Evolutionary conservation across 1,140 invertebrate species (phyloP), one percentile per base, ranked within the genome.

Genomic region (Microplitis demolitor): DNA sequence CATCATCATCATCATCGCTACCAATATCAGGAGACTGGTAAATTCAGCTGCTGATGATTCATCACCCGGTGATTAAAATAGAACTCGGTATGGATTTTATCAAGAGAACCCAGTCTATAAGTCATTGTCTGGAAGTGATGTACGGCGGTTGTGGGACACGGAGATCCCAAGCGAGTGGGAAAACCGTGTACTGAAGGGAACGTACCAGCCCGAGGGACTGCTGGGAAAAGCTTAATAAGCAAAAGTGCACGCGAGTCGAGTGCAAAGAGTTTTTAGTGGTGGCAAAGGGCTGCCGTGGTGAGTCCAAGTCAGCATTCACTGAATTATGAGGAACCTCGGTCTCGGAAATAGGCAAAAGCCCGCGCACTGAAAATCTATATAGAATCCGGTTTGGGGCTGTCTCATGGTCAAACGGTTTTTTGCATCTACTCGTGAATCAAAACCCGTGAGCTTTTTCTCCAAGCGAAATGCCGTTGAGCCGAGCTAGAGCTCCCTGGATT

Each of bases 91-190:
- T 45, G 11, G 39, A 45, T 24, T 24, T 24, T 24, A 24, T 24
- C 24, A 24, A 24, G 61, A 39, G 24, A 63, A 5, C 11, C 34
- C 9, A 13, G 35, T 3, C 37, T 72, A 76, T 80, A 79, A 79
- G 66, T 82, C 76, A 81, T 82, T 73, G 31, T 56, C 53, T 54
- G 56, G 72, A 24, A 24, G 63, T 67, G 71, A 82, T 81, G 76
- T 80, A 82, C 79, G 80, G 72, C 76, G 80, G 74, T 78, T 77
- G 76, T 71, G 78, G 77, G 77, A 79, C 71, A 75, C 69, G 73
- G 73, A 24, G 35, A 50, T 2, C 37, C 60, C 56, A 1, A 16
- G 58, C 50, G 14, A 4, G 34, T 35, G 33, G 37, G 33, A 62
- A 62, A 62, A 13, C 24, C 24, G 24, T 24, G 24, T 24, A 62